A percentile compares a stretch with the other conserved stretches of the same genome.
Evolutionary conservation across 1,140 invertebrate genomes (phyloP).

Genomic region (Drosophila trapezifrons): DNA sequence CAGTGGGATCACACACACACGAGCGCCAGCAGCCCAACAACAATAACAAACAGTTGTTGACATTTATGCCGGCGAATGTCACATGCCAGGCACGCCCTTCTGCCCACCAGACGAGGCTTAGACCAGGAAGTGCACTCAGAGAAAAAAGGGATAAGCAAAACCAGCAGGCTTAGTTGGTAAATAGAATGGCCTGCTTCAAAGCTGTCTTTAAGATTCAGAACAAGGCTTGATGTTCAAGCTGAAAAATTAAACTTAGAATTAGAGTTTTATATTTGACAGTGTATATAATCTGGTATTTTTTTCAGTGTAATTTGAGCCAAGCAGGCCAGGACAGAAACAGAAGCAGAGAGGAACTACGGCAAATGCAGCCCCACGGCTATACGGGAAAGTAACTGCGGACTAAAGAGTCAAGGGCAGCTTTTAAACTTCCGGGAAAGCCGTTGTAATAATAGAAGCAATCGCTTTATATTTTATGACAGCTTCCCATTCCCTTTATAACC

Average conservation of each 20-base stretch:
- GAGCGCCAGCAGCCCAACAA: slow-evolving; percentile 35
- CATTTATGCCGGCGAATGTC: slow-evolving; percentile 79
- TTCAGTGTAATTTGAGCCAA: not conserved
- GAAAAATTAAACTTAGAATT: too few species aligned
- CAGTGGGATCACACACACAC: slow-evolving; percentile 24
- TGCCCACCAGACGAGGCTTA: slow-evolving; percentile 46
- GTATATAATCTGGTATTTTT: too few species aligned
- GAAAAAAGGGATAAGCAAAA: not conserved
- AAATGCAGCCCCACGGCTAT: slow-evolving; percentile 6
- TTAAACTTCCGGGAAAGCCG: not conserved
- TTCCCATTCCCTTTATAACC: not conserved
- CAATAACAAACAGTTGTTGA: slow-evolving; percentile 69
- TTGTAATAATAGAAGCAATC: slow-evolving; percentile 1
- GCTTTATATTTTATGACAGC: not conserved
- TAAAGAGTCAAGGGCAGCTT: slow-evolving; percentile 14
- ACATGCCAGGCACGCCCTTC: slow-evolving; percentile 58
- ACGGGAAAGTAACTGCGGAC: slow-evolving; percentile 1
- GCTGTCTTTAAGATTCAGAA: too few species aligned
- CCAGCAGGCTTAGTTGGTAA: too few species aligned
- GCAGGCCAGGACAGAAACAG: slow-evolving; percentile 5
- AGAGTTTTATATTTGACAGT: too few species aligned
- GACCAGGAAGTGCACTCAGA: slow-evolving; percentile 3
- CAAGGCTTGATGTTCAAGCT: too few species aligned
- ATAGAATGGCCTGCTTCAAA: too few species aligned
- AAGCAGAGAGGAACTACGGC: slow-evolving; percentile 1